Percentiles rank a stretch among this genome's conserved stretches.
These are phyloP conservation scores for Okapia johnstoni DNA, from an alignment of 2,113 vertebrate genomes.

Conservation along the genomic window DNA sequence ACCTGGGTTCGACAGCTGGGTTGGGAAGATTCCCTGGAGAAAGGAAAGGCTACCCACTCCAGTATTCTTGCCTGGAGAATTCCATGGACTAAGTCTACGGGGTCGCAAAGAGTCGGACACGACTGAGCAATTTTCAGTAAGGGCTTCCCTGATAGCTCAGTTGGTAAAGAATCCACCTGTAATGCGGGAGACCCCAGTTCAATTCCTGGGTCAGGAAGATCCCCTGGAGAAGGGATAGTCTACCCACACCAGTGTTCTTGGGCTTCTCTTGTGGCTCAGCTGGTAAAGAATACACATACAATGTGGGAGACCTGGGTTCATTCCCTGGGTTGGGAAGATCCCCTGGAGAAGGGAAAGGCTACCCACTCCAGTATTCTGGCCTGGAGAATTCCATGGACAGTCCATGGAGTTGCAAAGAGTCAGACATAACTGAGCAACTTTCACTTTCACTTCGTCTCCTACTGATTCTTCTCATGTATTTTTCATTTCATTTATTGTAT, in stretches of 20 bases:
- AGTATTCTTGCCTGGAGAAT: not conserved
- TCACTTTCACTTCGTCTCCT: not conserved
- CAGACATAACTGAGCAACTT: accelerated
- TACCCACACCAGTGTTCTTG: not conserved
- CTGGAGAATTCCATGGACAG: not conserved
- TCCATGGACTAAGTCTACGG: not conserved
- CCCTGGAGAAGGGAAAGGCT: not conserved
- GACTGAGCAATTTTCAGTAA: not conserved
- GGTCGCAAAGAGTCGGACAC: not conserved
- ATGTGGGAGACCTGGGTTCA: not conserved
- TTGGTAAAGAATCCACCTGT: not conserved
- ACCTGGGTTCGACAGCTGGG: not conserved
- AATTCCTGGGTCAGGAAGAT: not conserved
- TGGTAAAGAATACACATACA: not conserved
- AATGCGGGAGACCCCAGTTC: not conserved
- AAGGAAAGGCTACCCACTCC: not conserved
- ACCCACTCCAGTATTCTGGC: not conserved
- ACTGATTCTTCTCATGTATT: not conserved
- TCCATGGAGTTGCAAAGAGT: not conserved
- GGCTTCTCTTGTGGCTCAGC: not conserved
- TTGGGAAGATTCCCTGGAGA: not conserved
- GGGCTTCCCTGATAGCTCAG: not conserved
- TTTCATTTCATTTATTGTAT: not conserved
- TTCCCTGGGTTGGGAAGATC: not conserved
- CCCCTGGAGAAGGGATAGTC: not conserved